phyloP scores from a whole-genome alignment of 1,140 invertebrate species.

The Pseudomyrmex sp. region DNA sequence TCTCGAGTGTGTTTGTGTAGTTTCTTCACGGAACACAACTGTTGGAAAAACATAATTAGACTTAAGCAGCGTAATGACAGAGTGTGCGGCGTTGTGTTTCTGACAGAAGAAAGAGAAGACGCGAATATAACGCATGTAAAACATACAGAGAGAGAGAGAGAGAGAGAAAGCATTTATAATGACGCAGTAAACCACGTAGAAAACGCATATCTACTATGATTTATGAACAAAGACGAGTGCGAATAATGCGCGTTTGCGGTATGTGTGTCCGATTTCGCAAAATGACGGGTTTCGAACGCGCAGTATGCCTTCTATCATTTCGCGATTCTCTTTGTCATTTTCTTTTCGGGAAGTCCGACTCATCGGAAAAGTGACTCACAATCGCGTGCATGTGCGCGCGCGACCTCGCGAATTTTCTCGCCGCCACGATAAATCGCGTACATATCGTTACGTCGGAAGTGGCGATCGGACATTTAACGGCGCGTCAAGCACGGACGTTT shows the following conservation, averaged over 20 bases:
- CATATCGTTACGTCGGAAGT: slow-evolving; percentile 63
- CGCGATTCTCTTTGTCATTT: slow-evolving; percentile 38
- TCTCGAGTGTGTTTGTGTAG: no score
- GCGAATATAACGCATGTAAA: neutral
- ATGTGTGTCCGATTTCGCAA: neutral
- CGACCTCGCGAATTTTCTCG: slow-evolving; percentile 54
- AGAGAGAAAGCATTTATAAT: neutral
- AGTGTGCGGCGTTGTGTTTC: neutral
- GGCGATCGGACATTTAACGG: slow-evolving; percentile 58
- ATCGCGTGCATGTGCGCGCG: neutral
- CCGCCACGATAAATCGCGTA: slow-evolving; percentile 59
- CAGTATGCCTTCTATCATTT: neutral
- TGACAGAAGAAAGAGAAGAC: neutral
- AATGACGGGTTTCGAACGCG: neutral
- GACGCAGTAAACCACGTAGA: neutral
- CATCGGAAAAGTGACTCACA: slow-evolving; percentile 46
- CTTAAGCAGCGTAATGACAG: neutral
- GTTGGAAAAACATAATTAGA: slow-evolving; percentile 6
- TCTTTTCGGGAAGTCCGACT: slow-evolving; percentile 29
- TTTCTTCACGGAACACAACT: no score
- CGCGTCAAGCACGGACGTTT: slow-evolving; percentile 62
- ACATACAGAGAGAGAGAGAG: no score
- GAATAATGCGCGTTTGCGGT: neutral
- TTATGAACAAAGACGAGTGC: neutral
- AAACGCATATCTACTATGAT: neutral